Conservation (phyloP, 2,797 vertebrate species). For the Picus viridis region DNA sequence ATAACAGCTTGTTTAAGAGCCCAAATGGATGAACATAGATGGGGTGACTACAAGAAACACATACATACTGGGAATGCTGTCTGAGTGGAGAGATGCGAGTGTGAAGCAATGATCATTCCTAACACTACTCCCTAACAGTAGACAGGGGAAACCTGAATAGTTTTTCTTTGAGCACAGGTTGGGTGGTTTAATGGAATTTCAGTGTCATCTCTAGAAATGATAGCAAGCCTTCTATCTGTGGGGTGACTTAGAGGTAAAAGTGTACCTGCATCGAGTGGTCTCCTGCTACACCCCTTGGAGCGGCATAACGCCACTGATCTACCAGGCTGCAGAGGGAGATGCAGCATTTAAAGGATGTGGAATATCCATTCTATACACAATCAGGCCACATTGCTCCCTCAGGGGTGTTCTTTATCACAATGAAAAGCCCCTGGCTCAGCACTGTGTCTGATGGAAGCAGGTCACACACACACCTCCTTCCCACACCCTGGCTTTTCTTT, state of each 20-base stretch:
- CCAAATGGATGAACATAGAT: background rate
- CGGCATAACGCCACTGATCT: background rate
- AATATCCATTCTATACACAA: background rate
- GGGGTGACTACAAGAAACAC: background rate
- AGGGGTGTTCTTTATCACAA: background rate
- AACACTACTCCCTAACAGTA: background rate
- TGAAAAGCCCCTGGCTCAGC: background rate
- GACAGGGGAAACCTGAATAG: background rate
- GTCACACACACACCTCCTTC: background rate
- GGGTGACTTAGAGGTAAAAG: background rate
- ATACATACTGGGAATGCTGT: background rate
- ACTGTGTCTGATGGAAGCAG: background rate
- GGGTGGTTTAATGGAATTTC: background rate
- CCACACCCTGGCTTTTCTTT: background rate
- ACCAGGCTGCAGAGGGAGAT: background rate
- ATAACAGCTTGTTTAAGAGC: conserved; percentile 33
- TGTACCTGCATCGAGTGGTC: background rate
- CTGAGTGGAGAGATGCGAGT: background rate
- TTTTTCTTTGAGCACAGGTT: background rate
- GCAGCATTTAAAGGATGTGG: background rate
- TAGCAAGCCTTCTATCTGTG: background rate
- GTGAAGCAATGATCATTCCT: background rate
- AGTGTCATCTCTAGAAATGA: background rate
- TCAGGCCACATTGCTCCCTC: background rate
- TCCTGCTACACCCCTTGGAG: background rate